A percentile compares a stretch with the other conserved stretches of the same genome.
phyloP scores from a whole-genome alignment of 2,113 vertebrate genomes.

The Sturnus vulgaris region DNA sequence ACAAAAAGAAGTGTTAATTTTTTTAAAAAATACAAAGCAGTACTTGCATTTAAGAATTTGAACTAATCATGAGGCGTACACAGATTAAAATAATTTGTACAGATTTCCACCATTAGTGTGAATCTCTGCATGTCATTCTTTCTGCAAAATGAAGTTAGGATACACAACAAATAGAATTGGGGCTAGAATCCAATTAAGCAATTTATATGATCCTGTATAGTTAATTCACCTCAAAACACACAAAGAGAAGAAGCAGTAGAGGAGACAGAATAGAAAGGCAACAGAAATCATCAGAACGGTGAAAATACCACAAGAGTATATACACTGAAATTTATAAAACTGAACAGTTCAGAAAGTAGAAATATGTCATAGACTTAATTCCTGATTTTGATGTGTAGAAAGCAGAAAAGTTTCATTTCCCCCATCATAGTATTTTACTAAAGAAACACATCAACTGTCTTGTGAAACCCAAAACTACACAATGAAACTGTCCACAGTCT shows the following conservation, averaged over 20 bases:
- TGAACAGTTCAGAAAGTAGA: neutral
- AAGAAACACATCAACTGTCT: neutral
- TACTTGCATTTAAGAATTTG: neutral
- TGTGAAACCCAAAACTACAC: neutral
- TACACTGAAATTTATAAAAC: neutral
- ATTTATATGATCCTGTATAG: neutral
- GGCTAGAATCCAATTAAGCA: neutral
- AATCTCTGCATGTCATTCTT: neutral
- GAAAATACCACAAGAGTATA: neutral
- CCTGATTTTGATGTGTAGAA: neutral
- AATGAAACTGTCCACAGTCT: neutral
- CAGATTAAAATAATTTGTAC: neutral
- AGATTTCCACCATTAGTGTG: neutral
- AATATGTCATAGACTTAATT: neutral
- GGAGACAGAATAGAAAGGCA: neutral
- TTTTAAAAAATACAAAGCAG: neutral
- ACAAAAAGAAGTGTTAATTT: neutral
- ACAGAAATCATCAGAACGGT: neutral
- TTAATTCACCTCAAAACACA: neutral
- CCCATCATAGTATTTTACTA: neutral
- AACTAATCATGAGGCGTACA: neutral
- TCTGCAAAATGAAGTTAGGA: neutral
- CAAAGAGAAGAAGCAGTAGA: neutral
- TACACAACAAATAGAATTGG: neutral
- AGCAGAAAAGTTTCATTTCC: neutral